Evolutionary conservation across 2,888 invertebrate genomes (phyloP).

Genomic region (Cotesia congregata): DNA sequence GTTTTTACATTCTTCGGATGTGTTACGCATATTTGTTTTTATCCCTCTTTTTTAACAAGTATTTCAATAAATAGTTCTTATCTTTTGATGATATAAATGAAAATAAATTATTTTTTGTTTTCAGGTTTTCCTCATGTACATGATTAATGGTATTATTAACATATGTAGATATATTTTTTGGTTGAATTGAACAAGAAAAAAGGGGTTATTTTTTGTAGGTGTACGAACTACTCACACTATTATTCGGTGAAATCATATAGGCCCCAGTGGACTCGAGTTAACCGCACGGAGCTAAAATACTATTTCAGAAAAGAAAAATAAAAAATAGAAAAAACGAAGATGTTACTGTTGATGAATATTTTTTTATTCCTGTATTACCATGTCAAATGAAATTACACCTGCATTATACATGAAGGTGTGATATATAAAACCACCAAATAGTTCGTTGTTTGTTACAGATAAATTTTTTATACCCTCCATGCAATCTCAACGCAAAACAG

Average conservation of each 20-base stretch:
- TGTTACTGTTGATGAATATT: not conserved
- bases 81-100: not conserved
- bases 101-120: not conserved
- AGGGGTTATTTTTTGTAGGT: not conserved
- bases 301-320: not conserved
- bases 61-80: not conserved
- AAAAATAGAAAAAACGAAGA: not conserved
- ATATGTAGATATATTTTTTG: not conserved
- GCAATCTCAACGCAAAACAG: not conserved
- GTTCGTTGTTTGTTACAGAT: not conserved
- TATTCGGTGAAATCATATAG: not conserved
- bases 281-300: not conserved
- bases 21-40: not conserved
- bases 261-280: not conserved
- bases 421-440: no score
- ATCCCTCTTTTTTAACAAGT: not conserved
- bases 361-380: not conserved
- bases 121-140: not conserved
- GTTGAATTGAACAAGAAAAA: not conserved
- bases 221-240: not conserved
- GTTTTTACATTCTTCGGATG: constrained; percentile 27
- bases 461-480: not conserved
- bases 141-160: not conserved
- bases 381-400: not conserved
- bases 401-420: not conserved